A percentile compares a stretch with the other conserved stretches of the same genome.
These are phyloP conservation scores for Conchocele bisecta DNA, from an alignment of 2,888 invertebrate species.

Conservation along the genomic window DNA sequence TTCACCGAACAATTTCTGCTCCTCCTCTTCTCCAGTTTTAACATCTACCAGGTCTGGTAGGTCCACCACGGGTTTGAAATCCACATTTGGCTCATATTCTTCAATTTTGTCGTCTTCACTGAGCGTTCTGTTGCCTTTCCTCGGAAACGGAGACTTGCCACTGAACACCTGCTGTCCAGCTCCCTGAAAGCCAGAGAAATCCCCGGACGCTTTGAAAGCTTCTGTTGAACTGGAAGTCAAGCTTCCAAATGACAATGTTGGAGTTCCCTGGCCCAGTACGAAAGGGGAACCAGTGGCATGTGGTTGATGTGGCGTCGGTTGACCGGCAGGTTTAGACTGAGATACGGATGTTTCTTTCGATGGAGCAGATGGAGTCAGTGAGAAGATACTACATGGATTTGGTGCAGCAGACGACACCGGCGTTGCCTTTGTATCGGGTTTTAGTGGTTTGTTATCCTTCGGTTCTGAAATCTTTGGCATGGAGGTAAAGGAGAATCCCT, in stretches of 20 bases:
- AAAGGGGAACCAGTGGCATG: no score
- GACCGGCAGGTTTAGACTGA: no score
- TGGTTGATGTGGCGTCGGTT: no score
- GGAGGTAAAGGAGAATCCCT: conserved; percentile 89
- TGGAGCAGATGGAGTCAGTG: conserved; percentile 37
- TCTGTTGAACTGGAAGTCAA: conserved; percentile 18
- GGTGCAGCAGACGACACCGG: conserved; percentile 68
- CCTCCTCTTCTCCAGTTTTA: conserved; percentile 95
- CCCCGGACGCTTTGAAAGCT: conserved; percentile 34
- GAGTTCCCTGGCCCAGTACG: conserved; percentile 38
- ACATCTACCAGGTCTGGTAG: conserved; percentile 90
- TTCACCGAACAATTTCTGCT: conserved; percentile 89
- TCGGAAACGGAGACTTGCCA: conserved; percentile 40
- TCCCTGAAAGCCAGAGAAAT: conserved; percentile 41
- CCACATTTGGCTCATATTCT: conserved; percentile 84
- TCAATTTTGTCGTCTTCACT: conserved; percentile 82
- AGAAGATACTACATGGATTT: conserved; percentile 77
- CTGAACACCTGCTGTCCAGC: conserved; percentile 45
- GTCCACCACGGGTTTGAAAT: conserved; percentile 92
- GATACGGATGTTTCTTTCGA: conserved; percentile 1
- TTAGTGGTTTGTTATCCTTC: conserved; percentile 40
- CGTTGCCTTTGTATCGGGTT: conserved; percentile 78
- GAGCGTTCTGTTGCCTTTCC: conserved; percentile 47
- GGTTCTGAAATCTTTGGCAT: conserved; percentile 85
- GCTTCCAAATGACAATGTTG: conserved; percentile 46